Conservation (phyloP, 2,113 vertebrate genomes). For the Prolemur simus region DNA sequence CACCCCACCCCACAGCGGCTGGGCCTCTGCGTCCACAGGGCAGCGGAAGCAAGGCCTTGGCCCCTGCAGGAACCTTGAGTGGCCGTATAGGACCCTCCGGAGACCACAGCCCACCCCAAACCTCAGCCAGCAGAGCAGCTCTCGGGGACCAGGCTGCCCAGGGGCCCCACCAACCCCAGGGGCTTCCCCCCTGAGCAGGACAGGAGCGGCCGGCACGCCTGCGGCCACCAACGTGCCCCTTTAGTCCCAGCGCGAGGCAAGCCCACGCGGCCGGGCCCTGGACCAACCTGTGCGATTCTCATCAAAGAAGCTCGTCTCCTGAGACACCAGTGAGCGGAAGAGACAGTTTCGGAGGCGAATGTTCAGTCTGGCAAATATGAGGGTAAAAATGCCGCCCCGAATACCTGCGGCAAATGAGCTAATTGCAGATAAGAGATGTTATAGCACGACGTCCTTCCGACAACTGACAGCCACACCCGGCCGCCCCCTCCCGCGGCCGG, state of each 20-base stretch:
- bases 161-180: no score
- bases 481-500: neutral
- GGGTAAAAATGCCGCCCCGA: conserved; percentile 94
- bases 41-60: neutral
- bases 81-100: neutral
- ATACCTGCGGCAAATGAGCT: conserved; percentile 95
- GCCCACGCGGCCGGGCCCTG: neutral
- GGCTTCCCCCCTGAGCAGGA: neutral
- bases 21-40: neutral
- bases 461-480: conserved; percentile 17
- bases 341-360: conserved; percentile 94
- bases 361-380: conserved; percentile 94
- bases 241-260: accelerated
- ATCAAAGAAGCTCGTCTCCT: conserved; percentile 97
- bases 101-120: neutral
- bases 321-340: conserved; percentile 92
- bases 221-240: accelerated
- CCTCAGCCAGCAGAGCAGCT: accelerated
- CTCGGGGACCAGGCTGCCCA: neutral
- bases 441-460: conserved; percentile 76
- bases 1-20: accelerated
- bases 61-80: neutral
- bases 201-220: accelerated
- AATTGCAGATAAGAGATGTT: conserved; percentile 85
- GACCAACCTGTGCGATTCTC: conserved; percentile 94